A percentile compares a stretch with the other conserved stretches of the same genome.
phyloP scores from a whole-genome alignment of 2,797 vertebrate species.

The Natrix natrix region DNA sequence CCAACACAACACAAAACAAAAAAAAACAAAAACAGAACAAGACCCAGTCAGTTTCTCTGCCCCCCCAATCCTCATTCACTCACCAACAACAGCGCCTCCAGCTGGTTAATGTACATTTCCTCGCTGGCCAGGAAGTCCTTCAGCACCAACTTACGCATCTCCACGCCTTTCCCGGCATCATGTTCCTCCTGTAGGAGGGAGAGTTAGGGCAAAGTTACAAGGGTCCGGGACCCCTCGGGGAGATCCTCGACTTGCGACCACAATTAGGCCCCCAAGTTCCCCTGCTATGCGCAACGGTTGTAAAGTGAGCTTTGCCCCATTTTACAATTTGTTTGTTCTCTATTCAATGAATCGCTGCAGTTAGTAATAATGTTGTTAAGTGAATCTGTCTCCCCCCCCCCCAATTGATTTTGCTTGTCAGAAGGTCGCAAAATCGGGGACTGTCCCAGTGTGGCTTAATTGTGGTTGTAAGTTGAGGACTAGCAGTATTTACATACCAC shows the following conservation, averaged over 20 bases:
- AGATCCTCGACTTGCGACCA: not conserved
- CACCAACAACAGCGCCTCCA: conserved; percentile 94
- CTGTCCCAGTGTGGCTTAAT: not conserved
- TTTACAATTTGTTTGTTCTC: not conserved
- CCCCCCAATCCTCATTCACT: conserved; percentile 60
- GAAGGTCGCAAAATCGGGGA: not conserved
- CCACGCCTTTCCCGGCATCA: conserved; percentile 89
- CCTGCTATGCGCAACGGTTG: not conserved
- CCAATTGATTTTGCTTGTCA: not conserved
- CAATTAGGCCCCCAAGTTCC: not conserved
- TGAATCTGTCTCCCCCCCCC: not conserved
- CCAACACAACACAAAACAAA: too few relatives aligned
- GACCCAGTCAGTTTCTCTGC: too few relatives aligned
- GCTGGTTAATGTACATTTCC: conserved; percentile 98
- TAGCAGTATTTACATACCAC: not conserved
- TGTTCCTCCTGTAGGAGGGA: conserved; percentile 73
- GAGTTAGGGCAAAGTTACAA: not conserved
- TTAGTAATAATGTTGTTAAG: not conserved
- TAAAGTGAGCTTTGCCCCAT: not conserved
- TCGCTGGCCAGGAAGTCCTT: conserved; percentile 96
- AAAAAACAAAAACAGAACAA: too few relatives aligned
- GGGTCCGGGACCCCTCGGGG: not conserved
- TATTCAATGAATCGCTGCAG: not conserved
- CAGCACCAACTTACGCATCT: conserved; percentile 96
- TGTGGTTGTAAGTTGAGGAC: not conserved